These are phyloP conservation scores for Acleris emargana DNA, from an alignment of 2,888 invertebrate genomes.

Conservation along the genomic window DNA sequence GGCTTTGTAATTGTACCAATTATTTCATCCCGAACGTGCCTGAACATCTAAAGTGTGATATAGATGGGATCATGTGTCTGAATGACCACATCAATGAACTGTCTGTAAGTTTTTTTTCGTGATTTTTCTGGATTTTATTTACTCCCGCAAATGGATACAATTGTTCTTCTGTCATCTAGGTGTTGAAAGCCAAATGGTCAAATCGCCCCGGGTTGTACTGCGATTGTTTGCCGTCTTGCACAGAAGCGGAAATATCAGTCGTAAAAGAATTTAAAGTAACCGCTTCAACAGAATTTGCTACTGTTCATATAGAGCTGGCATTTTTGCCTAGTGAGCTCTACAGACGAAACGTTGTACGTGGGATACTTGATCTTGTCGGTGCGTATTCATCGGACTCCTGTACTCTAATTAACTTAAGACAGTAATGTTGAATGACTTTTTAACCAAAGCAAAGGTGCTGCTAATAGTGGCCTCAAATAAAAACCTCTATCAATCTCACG, in stretches of 20 bases:
- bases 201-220: slow-evolving; percentile 86
- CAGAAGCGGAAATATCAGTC: slow-evolving; percentile 87
- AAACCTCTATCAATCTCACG: too few relatives aligned
- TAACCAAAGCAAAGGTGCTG: too few relatives aligned
- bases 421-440: too few relatives aligned
- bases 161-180: slow-evolving; percentile 46
- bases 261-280: slow-evolving; percentile 81
- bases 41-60: slow-evolving; percentile 83
- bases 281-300: slow-evolving; percentile 60
- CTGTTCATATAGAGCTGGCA: slow-evolving; percentile 85
- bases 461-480: too few relatives aligned
- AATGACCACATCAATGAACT: slow-evolving; percentile 85
- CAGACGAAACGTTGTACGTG: slow-evolving; percentile 88
- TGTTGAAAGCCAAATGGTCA: slow-evolving; percentile 75
- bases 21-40: slow-evolving; percentile 88
- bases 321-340: slow-evolving; percentile 88
- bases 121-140: too few relatives aligned
- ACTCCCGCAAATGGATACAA: too few relatives aligned
- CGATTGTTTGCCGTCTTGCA: slow-evolving; percentile 88
- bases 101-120: slow-evolving; percentile 71
- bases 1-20: slow-evolving; percentile 87
- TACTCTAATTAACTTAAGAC: too few relatives aligned
- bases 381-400: slow-evolving; percentile 45
- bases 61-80: slow-evolving; percentile 86
- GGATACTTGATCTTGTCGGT: slow-evolving; percentile 89